phyloP scores from a whole-genome alignment of 2,797 vertebrate species.

The Craterocephalus amniculus region DNA sequence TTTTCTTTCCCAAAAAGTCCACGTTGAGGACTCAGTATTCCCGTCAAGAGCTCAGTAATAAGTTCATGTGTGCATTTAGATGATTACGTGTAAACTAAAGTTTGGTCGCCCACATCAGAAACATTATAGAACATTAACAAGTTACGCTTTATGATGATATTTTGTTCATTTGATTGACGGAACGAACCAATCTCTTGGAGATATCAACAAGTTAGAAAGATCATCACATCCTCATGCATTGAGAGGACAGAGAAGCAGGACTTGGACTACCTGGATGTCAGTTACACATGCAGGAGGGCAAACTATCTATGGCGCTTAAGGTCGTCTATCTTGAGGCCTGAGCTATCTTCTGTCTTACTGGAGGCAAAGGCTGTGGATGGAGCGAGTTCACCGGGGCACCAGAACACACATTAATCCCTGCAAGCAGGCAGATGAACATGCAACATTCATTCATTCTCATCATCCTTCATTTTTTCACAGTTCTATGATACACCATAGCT shows the following conservation, averaged over 20 bases:
- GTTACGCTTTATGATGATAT: background rate
- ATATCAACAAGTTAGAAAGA: background rate
- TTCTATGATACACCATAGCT: background rate
- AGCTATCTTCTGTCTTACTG: background rate
- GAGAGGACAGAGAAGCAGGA: background rate
- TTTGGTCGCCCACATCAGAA: conserved; percentile 54
- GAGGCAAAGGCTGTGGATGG: background rate
- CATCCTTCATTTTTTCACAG: background rate
- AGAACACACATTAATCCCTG: background rate
- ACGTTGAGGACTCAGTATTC: conserved; percentile 65
- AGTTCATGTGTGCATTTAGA: conserved; percentile 18
- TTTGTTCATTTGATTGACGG: background rate
- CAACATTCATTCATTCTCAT: background rate
- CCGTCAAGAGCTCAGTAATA: conserved; percentile 66
- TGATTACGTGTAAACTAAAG: conserved; percentile 47
- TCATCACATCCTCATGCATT: background rate
- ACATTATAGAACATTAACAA: too few species aligned
- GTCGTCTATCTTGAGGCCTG: background rate
- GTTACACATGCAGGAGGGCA: background rate
- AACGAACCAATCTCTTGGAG: background rate
- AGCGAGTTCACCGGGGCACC: background rate
- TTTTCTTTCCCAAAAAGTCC: conserved; percentile 66
- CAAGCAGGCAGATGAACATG: too few species aligned
- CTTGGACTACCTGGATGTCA: background rate
- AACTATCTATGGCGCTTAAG: background rate